Percentiles rank a stretch among this genome's conserved stretches.
phyloP scores from a whole-genome alignment of 2,888 invertebrate genomes.

The Catocala nupta region DNA sequence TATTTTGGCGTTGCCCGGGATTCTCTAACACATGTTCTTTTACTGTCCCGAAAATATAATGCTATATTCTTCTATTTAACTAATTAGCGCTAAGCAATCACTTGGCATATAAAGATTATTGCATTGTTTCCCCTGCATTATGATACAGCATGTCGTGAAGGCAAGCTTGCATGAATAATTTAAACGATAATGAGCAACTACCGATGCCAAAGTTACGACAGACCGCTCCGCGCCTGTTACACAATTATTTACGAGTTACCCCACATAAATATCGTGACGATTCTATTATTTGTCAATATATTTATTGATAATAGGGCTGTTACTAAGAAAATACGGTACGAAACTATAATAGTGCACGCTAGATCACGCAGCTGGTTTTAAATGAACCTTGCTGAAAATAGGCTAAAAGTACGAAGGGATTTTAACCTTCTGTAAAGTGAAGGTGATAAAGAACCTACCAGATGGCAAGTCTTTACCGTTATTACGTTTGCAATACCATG shows the following conservation, averaged over 20 bases:
- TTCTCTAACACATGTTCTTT: too few species aligned
- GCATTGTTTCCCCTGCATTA: conserved; percentile 63
- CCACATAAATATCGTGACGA: conserved; percentile 22
- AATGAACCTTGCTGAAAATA: too few species aligned
- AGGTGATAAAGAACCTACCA: too few species aligned
- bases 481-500: too few species aligned
- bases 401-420: too few species aligned
- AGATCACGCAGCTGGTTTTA: too few species aligned
- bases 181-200: conserved; percentile 62
- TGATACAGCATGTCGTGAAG: conserved; percentile 62
- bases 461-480: too few species aligned
- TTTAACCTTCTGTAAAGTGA: too few species aligned
- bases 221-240: conserved; percentile 22
- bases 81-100: background rate
- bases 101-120: conserved; percentile 12
- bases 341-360: too few species aligned
- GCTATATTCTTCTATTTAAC: background rate
- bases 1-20: too few species aligned
- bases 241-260: conserved; percentile 36
- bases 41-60: too few species aligned
- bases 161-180: conserved; percentile 71
- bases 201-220: conserved; percentile 59
- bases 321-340: background rate
- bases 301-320: conserved; percentile 1
- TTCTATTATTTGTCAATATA: conserved; percentile 15